phyloP scores from a whole-genome alignment of 2,113 vertebrate species.

The Aspiorhynchus laticeps region DNA sequence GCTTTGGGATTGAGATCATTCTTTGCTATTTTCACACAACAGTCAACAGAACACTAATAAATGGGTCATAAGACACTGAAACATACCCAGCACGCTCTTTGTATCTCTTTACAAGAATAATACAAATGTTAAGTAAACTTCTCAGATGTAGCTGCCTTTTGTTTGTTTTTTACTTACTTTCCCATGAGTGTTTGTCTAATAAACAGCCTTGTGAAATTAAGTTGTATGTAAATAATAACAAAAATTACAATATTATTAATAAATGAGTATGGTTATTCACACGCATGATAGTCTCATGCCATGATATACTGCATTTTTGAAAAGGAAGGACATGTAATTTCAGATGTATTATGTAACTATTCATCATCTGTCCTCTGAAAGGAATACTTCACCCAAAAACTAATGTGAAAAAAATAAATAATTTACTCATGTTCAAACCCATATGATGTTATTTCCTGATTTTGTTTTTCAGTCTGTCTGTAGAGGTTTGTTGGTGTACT shows the following conservation, averaged over 20 bases:
- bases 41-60: conserved; percentile 9
- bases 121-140: conserved; percentile 28
- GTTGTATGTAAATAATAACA: background rate
- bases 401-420: background rate
- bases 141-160: background rate
- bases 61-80: background rate
- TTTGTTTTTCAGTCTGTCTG: background rate
- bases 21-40: conserved; percentile 24
- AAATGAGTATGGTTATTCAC: background rate
- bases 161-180: conserved; percentile 13
- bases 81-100: background rate
- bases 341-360: background rate
- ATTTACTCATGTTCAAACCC: background rate
- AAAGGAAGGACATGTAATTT: background rate
- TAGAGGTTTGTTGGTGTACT: background rate
- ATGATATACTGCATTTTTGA: background rate
- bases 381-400: background rate
- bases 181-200: conserved; percentile 30
- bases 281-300: background rate
- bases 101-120: conserved; percentile 36
- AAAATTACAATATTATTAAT: background rate
- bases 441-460: background rate
- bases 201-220: background rate
- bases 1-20: background rate
- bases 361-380: background rate